Evolutionary conservation across 2,113 vertebrate genomes (phyloP), one percentile per base, ranked within the genome.

Genomic region (Cynopterus brachyotis): DNA sequence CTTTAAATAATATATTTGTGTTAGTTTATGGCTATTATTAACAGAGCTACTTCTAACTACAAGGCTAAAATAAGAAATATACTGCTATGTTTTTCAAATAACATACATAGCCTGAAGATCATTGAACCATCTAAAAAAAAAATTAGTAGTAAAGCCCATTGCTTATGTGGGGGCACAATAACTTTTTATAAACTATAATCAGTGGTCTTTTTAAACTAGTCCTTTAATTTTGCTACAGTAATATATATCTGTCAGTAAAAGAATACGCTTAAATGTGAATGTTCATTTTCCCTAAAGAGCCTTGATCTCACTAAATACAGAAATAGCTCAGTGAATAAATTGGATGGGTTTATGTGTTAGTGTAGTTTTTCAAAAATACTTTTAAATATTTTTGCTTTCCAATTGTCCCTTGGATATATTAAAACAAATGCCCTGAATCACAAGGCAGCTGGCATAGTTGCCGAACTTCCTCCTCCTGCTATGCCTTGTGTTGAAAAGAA

Each of bases 31-130:
- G 42, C 53, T 73, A 59, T 66, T 50, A 69, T 35, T 84, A 78
- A 72, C 7, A 69, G 62, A 78, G 13, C 9, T 50, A 88, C 16
- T 75, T 96, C 50, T 90, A 94, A 73, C 42, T 20, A 83, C 28
- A 85, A 88, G 30, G 37, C 28, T 70, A 94, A 80, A 88, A 75
- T 76, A 66, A 53, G 24, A 90, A 81, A 57, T 57, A 47, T 7
- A 70, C 50, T 80, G 50, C 91, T 83, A 59, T 64, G 64, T 80
- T 91, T 91, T 93, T 95, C 37, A 92, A 94, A 75, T 76, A 73
- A 69, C 32, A 55, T 76, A 47, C n/a, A 42, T 32, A 89, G 64
- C 60, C 50, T 94, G 73, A 83, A 80, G 22, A 75, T n/a, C n/a
- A n/a, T 64, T 32, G 11, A 89, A 40, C 5, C 45, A 24, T 69